Evolutionary conservation across 2,113 vertebrate species (phyloP).

Genomic region (Pseudorectes ferrugineus): DNA sequence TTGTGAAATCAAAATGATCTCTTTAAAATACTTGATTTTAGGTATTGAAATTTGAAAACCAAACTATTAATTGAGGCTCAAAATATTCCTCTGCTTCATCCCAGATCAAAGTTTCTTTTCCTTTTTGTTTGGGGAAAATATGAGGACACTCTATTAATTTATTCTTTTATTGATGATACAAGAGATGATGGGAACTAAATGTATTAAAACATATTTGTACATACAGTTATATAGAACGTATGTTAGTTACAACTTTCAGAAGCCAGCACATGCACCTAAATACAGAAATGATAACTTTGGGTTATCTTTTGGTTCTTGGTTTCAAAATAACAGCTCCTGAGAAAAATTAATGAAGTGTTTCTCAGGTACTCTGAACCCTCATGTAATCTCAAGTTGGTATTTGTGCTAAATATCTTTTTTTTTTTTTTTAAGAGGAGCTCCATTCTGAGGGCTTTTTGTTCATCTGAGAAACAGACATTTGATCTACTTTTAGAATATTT

Average conservation of each 20-base stretch:
- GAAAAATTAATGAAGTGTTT: not conserved
- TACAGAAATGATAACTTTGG: not conserved
- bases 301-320: not conserved
- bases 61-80: not conserved
- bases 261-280: not conserved
- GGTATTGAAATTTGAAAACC: not conserved
- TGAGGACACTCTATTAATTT: not conserved
- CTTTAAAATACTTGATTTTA: not conserved
- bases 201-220: not conserved
- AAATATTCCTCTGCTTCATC: not conserved
- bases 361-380: not conserved
- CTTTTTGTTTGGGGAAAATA: not conserved
- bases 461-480: not conserved
- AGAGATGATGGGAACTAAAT: not conserved
- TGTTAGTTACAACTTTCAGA: not conserved
- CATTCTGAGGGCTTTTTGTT: not conserved
- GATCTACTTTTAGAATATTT: not conserved
- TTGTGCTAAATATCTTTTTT: not conserved
- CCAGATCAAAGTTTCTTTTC: not conserved
- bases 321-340: not conserved
- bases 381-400: not conserved
- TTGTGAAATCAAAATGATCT: not conserved
- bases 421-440: not conserved
- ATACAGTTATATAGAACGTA: not conserved
- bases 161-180: not conserved